Conservation (phyloP, 2,113 vertebrate species). For the Phycodurus eques region DNA sequence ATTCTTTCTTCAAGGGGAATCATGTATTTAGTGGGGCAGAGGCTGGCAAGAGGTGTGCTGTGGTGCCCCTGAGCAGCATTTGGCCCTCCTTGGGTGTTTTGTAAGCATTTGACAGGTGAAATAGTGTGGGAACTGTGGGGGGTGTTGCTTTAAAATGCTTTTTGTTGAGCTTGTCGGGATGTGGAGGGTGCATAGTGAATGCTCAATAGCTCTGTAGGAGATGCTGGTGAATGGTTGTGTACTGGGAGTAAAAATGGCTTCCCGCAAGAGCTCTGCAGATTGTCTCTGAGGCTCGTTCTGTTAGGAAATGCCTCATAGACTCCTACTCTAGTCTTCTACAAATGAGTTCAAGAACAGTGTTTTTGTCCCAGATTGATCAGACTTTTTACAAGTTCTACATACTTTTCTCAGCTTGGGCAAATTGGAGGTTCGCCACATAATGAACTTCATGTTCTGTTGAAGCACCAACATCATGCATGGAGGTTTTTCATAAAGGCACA, state of each 20-base stretch:
- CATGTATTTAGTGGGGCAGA: constrained; percentile 54
- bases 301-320: constrained; percentile 30
- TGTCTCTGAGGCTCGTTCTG: constrained; percentile 46
- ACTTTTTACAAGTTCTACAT: constrained; percentile 7
- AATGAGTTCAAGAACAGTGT: constrained; percentile 21
- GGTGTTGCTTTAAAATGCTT: constrained; percentile 66
- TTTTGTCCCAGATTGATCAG: constrained; percentile 33
- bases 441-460: constrained; percentile 32
- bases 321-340: constrained; percentile 19
- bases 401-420: constrained; percentile 22
- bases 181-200: constrained; percentile 69
- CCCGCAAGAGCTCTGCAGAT: constrained; percentile 47
- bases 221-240: constrained; percentile 61
- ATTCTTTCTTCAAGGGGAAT: constrained; percentile 53
- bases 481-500: constrained; percentile 23
- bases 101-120: constrained; percentile 78
- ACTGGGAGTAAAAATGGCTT: constrained; percentile 50
- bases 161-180: constrained; percentile 68
- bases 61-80: constrained; percentile 56
- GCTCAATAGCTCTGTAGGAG: constrained; percentile 73
- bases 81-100: constrained; percentile 55
- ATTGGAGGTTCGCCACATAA: constrained; percentile 21
- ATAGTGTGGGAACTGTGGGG: constrained; percentile 78
- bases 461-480: constrained; percentile 13
- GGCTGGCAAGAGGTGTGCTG: constrained; percentile 72